These are phyloP conservation scores for Trichechus manatus DNA, from an alignment of 2,113 vertebrate genomes.

Conservation along the genomic window DNA sequence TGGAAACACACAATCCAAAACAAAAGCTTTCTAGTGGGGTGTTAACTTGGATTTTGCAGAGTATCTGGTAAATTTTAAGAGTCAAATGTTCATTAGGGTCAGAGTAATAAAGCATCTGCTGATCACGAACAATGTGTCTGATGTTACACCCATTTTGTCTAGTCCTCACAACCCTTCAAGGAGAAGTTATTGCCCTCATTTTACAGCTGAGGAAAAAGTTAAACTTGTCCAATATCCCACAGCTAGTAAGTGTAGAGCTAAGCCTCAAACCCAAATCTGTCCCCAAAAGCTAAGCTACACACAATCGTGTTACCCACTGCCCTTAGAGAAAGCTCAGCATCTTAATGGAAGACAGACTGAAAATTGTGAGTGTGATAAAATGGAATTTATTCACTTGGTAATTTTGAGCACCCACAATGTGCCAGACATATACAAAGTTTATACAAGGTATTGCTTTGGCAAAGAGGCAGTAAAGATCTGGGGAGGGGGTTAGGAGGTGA, in stretches of 20 bases:
- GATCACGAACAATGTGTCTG: neutral
- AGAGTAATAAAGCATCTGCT: neutral
- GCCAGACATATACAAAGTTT: neutral
- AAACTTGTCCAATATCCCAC: neutral
- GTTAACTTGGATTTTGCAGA: neutral
- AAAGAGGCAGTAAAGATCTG: neutral
- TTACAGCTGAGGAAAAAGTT: neutral
- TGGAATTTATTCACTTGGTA: neutral
- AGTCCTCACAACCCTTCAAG: neutral
- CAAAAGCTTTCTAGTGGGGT: neutral
- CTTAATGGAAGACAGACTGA: neutral
- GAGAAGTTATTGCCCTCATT: neutral
- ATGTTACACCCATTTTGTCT: fast-evolving
- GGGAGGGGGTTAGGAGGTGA: neutral
- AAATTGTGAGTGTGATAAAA: neutral
- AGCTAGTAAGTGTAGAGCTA: neutral
- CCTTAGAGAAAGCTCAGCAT: neutral
- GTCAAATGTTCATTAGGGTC: neutral
- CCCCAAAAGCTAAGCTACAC: neutral
- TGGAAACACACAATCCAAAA: neutral
- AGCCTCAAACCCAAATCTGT: neutral
- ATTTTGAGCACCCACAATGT: neutral
- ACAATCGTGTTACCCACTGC: neutral
- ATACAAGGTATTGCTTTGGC: neutral
- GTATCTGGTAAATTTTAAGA: neutral